A percentile compares a stretch with the other conserved stretches of the same genome.
These are phyloP conservation scores for Brotula barbata DNA, from an alignment of 2,797 vertebrate species.

Conservation along the genomic window DNA sequence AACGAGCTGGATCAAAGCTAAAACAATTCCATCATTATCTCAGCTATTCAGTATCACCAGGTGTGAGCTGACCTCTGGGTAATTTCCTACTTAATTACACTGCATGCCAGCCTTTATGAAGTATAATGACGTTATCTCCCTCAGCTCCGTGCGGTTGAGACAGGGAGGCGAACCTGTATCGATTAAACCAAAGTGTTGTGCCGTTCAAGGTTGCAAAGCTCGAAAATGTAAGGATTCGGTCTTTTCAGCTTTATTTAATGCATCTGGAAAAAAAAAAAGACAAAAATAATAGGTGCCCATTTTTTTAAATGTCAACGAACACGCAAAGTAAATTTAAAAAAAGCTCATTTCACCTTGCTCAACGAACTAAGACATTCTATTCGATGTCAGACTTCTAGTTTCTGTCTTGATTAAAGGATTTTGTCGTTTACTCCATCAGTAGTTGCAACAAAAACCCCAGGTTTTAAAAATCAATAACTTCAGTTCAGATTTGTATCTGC, in stretches of 20 bases:
- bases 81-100: slow-evolving; percentile 66
- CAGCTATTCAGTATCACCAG: slow-evolving; percentile 53
- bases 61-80: slow-evolving; percentile 63
- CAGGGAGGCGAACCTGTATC: slow-evolving; percentile 41
- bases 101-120: slow-evolving; percentile 49
- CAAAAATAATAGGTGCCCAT: slow-evolving; percentile 20
- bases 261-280: slow-evolving; percentile 16
- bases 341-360: slow-evolving; percentile 65
- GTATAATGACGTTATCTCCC: slow-evolving; percentile 39
- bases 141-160: slow-evolving; percentile 25
- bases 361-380: slow-evolving; percentile 70
- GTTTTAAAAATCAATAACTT: slow-evolving; percentile 34
- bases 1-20: slow-evolving; percentile 47
- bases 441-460: slow-evolving; percentile 24
- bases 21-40: slow-evolving; percentile 52
- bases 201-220: slow-evolving; percentile 4
- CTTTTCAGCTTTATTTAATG: slow-evolving; percentile 32
- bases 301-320: slow-evolving; percentile 76
- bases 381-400: slow-evolving; percentile 47
- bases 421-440: slow-evolving; percentile 45
- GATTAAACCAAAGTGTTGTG: slow-evolving; percentile 35
- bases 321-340: slow-evolving; percentile 66
- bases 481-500: background rate
- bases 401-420: slow-evolving; percentile 47
- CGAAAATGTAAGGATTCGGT: slow-evolving; percentile 3